These are phyloP conservation scores for Silurus lanzhouensis DNA, from an alignment of 2,797 vertebrate species.

Conservation along the genomic window DNA sequence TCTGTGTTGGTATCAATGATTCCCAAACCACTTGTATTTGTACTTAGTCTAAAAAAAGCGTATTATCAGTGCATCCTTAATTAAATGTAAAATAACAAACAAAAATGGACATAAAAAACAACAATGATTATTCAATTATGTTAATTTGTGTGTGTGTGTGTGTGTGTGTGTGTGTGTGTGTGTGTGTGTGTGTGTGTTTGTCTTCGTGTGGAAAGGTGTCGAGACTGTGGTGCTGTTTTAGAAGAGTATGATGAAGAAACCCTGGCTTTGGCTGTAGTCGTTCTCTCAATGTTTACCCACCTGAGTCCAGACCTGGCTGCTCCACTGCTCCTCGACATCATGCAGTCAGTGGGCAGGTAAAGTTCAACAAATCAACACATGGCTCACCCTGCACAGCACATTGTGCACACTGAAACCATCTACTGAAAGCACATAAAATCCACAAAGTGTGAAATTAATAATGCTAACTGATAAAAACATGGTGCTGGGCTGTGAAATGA, in stretches of 20 bases:
- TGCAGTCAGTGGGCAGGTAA: slow-evolving; percentile 99
- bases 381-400: slow-evolving; percentile 44
- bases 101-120: not conserved
- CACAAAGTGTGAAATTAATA: slow-evolving; percentile 10
- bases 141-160: not conserved
- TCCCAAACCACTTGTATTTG: not conserved
- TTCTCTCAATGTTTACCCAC: slow-evolving; percentile 96
- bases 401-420: not conserved
- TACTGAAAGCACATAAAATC: not conserved
- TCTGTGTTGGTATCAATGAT: not conserved
- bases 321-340: slow-evolving; percentile 94
- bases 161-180: not conserved
- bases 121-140: not conserved
- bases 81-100: not conserved
- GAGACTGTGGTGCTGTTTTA: slow-evolving; percentile 93
- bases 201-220: slow-evolving; percentile 78
- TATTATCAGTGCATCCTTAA: not conserved
- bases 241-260: slow-evolving; percentile 99
- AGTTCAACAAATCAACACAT: not conserved
- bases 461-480: slow-evolving; percentile 1
- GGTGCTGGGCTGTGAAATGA: not conserved
- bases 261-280: slow-evolving; percentile 90
- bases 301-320: slow-evolving; percentile 96
- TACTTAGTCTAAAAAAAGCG: not conserved
- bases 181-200: not conserved